A percentile compares a stretch with the other conserved stretches of the same genome.
phyloP scores from a whole-genome alignment of 2,797 vertebrate genomes.

The Gymnodraco acuticeps region DNA sequence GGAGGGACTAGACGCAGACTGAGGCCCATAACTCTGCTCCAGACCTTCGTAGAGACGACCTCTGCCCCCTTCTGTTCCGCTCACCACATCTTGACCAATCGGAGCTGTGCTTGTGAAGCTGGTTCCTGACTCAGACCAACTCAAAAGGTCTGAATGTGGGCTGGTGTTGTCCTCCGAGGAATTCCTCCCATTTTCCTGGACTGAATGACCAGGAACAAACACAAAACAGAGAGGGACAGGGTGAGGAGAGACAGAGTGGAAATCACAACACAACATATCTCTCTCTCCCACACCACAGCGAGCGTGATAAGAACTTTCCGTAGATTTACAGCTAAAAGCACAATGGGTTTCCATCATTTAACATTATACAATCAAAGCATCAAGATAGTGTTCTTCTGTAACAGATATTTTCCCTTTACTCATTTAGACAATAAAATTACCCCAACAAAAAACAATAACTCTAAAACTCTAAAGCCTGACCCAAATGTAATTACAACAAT shows the following conservation, averaged over 20 bases:
- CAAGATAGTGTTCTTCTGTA: conserved; percentile 8
- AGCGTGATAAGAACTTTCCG: conserved; percentile 63
- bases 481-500: conserved; percentile 38
- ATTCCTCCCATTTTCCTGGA: conserved; percentile 73
- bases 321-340: conserved; percentile 20
- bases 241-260: conserved; percentile 54
- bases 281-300: conserved; percentile 13
- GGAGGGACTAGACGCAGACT: conserved; percentile 39
- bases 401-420: neutral
- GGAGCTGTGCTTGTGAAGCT: conserved; percentile 38
- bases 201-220: conserved; percentile 72
- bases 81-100: conserved; percentile 27
- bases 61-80: conserved; percentile 32
- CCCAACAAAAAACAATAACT: neutral
- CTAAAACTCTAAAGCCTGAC: conserved; percentile 2
- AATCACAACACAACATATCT: conserved; percentile 53
- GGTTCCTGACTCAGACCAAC: conserved; percentile 50
- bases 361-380: neutral
- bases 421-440: neutral
- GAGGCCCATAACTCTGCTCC: conserved; percentile 13
- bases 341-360: conserved; percentile 28
- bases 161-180: conserved; percentile 57
- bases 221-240: conserved; percentile 49
- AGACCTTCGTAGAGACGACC: conserved; percentile 26
- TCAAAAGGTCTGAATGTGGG: conserved; percentile 35